Evolutionary conservation across 2,113 vertebrate genomes (phyloP).

Genomic region (Calidris pugnax): DNA sequence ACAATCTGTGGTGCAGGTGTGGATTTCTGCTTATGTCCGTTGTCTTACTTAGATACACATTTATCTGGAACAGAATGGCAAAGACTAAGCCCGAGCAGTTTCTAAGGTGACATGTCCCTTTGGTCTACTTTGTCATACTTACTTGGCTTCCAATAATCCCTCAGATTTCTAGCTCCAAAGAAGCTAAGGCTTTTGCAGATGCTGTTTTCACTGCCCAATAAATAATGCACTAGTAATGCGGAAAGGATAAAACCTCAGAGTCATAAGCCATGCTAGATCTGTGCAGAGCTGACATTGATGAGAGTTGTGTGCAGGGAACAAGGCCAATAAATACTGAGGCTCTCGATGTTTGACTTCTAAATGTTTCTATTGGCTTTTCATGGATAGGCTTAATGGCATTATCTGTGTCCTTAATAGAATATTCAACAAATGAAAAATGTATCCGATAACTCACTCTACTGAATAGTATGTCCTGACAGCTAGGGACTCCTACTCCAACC

Average conservation of each 20-base stretch:
- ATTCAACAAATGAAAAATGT: conserved; percentile 18
- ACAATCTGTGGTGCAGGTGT: background rate
- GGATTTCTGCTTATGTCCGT: background rate
- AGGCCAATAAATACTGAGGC: background rate
- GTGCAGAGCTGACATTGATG: background rate
- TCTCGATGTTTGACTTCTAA: background rate
- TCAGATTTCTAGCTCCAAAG: background rate
- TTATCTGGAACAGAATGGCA: background rate
- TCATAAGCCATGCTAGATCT: background rate
- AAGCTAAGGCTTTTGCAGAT: background rate
- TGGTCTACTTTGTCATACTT: background rate
- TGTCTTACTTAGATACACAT: accelerated
- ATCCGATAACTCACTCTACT: background rate
- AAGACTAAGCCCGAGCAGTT: background rate
- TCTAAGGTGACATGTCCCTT: background rate
- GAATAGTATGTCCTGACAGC: conserved; percentile 43
- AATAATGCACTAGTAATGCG: background rate
- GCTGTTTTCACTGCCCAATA: background rate
- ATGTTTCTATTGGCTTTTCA: background rate
- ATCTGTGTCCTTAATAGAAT: conserved; percentile 6
- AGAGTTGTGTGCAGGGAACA: background rate
- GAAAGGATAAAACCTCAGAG: background rate
- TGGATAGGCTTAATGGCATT: background rate
- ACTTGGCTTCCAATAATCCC: background rate
- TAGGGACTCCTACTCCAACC: background rate